These are phyloP conservation scores for Hydrocynus forskahlii DNA, from an alignment of 2,797 vertebrate species.

Conservation along the genomic window DNA sequence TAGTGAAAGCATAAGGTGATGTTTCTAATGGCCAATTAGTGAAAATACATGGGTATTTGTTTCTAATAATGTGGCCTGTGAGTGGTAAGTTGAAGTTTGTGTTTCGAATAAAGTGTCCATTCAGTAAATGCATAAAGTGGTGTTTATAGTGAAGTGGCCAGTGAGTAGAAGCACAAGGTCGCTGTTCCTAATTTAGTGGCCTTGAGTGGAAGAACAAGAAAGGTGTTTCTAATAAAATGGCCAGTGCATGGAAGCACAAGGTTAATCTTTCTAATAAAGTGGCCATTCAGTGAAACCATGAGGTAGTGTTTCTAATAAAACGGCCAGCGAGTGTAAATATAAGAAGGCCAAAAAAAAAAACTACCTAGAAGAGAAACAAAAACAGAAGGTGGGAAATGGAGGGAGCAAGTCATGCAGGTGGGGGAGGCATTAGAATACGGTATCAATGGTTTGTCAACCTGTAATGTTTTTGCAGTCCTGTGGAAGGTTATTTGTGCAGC, in stretches of 20 bases:
- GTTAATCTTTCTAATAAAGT: too few relatives aligned
- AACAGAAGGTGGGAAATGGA: not conserved
- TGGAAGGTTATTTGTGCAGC: constrained; percentile 41
- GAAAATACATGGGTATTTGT: not conserved
- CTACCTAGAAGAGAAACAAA: constrained; percentile 6
- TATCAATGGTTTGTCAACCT: not conserved
- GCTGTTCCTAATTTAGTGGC: not conserved
- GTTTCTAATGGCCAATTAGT: not conserved
- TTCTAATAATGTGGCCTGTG: not conserved
- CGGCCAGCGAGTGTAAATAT: not conserved
- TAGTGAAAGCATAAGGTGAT: too few relatives aligned
- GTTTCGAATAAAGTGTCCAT: not conserved
- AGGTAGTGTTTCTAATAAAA: too few relatives aligned
- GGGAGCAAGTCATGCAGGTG: not conserved
- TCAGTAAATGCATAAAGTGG: not conserved
- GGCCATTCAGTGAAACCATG: too few relatives aligned
- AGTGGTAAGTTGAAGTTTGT: not conserved
- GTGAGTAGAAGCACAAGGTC: not conserved
- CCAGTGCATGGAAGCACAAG: too few relatives aligned
- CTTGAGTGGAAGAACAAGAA: not conserved
- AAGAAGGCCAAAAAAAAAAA: not conserved
- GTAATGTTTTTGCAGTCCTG: constrained; percentile 16
- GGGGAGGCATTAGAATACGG: not conserved
- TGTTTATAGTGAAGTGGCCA: not conserved
- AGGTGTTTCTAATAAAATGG: too few relatives aligned